Conservation (phyloP, 2,797 vertebrate genomes). For the Orestias chungarensis region DNA sequence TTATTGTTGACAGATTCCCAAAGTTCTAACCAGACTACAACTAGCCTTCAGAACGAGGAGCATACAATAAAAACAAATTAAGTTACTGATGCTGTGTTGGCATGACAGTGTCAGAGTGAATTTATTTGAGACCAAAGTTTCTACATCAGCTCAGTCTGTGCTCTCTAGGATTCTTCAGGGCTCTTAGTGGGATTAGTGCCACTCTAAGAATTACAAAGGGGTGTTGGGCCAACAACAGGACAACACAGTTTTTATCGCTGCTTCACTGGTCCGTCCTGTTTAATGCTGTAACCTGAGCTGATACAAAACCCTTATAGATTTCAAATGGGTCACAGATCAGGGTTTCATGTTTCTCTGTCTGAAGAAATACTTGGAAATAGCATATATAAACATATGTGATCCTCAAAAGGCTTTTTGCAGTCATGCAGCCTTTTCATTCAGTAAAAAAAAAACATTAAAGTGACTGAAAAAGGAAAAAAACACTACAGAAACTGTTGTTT, state of each 20-base stretch:
- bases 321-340: background rate
- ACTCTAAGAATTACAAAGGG: constrained; percentile 18
- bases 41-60: background rate
- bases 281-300: constrained; percentile 4
- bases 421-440: background rate
- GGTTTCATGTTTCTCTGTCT: background rate
- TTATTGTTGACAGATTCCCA: background rate
- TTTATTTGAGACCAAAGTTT: constrained; percentile 1
- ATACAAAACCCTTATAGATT: constrained; percentile 8
- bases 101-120: background rate
- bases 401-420: background rate
- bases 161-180: constrained; percentile 6
- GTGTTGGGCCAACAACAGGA: constrained; percentile 21
- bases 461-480: background rate
- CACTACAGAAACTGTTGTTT: no score
- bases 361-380: background rate
- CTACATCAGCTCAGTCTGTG: constrained; percentile 13
- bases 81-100: background rate
- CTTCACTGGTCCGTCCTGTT: constrained; percentile 13
- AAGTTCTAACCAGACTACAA: background rate
- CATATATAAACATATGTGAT: background rate
- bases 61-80: background rate
- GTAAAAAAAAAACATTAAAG: background rate
- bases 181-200: constrained; percentile 22
- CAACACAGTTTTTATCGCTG: constrained; percentile 2